Conservation (phyloP, 2,888 invertebrate genomes). For the Onthophagus sagittarius region DNA sequence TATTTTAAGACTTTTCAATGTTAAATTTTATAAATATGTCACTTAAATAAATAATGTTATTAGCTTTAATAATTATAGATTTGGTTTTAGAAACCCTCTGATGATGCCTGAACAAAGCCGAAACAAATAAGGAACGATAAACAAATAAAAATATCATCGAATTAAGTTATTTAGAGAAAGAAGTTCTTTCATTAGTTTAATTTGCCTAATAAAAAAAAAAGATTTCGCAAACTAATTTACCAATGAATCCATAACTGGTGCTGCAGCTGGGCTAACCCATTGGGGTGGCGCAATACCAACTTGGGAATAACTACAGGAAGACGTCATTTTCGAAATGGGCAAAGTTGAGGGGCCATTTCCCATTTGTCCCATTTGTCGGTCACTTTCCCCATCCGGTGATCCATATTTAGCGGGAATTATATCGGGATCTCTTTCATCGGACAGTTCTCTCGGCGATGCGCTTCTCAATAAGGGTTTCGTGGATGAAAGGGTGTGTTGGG, state of each 20-base stretch:
- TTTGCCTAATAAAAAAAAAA: no score
- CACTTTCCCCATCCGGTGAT: conserved; percentile 47
- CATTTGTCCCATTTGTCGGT: conserved; percentile 39
- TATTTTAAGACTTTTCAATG: no score
- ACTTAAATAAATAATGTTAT: no score
- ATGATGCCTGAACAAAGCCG: no score
- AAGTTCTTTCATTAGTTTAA: no score
- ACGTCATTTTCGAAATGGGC: conserved; percentile 35
- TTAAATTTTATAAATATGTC: no score
- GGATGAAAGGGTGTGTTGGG: conserved; percentile 42
- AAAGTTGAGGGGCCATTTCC: conserved; percentile 38
- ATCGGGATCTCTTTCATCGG: conserved; percentile 66
- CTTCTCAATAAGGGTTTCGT: conserved; percentile 46
- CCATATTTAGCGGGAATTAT: conserved; percentile 73
- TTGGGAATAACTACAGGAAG: conserved; percentile 39
- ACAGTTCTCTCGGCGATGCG: conserved; percentile 44
- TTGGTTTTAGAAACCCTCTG: no score
- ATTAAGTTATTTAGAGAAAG: no score
- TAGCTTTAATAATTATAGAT: no score
- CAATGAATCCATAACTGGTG: conserved; percentile 41
- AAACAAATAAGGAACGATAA: no score
- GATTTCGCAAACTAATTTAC: conserved; percentile 15
- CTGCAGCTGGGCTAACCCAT: conserved; percentile 52
- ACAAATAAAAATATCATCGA: no score
- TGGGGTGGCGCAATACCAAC: conserved; percentile 41